These are phyloP conservation scores for Struthio camelus DNA, from an alignment of 2,113 vertebrate species.

Conservation along the genomic window DNA sequence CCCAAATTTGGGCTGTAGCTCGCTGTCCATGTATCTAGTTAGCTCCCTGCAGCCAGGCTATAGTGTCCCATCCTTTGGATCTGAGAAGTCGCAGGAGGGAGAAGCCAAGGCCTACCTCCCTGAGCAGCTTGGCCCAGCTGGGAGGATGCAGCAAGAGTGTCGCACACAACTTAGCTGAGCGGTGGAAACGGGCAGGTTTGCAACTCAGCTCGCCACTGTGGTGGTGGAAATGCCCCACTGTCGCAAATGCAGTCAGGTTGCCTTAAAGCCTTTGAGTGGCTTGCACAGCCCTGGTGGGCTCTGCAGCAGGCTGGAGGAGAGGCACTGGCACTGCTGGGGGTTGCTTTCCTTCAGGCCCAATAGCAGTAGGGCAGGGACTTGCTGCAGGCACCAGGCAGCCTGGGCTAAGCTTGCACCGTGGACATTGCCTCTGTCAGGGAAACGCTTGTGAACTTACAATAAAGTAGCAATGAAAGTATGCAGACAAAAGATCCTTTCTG, in stretches of 20 bases:
- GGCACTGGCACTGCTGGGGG: not conserved
- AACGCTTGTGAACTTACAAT: not conserved
- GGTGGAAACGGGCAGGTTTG: not conserved
- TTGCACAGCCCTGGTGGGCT: not conserved
- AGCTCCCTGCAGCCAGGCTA: accelerated
- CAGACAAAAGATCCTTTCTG: not conserved
- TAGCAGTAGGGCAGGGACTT: not conserved
- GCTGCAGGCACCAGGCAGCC: not conserved
- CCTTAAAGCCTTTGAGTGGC: not conserved
- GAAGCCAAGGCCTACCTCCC: not conserved
- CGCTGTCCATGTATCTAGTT: not conserved
- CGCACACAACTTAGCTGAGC: not conserved
- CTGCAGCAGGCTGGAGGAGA: not conserved
- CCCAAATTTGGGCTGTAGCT: not conserved
- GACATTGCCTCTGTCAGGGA: not conserved
- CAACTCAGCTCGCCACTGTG: not conserved
- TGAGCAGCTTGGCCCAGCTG: not conserved
- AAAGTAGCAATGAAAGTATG: not conserved
- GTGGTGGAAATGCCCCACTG: not conserved
- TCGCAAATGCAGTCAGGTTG: not conserved
- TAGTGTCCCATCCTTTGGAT: not conserved
- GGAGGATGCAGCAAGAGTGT: not conserved
- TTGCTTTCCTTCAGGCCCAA: not conserved
- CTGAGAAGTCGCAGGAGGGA: not conserved
- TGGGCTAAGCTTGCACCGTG: not conserved